These are phyloP conservation scores for Lasioglossum calceatum DNA, from an alignment of 2,888 invertebrate species.

Conservation along the genomic window DNA sequence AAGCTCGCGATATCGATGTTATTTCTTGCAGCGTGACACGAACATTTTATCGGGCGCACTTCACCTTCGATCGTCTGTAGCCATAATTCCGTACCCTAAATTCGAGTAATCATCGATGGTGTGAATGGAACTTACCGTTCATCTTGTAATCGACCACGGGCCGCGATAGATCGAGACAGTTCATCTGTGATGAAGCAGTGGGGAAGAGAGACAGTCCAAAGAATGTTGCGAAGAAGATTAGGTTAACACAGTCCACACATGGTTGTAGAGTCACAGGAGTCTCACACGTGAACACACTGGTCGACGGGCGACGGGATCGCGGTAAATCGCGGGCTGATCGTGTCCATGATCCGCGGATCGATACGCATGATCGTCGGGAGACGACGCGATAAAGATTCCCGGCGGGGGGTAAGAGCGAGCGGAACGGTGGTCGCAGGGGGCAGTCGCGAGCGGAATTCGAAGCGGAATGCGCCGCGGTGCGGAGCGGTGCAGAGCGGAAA, in stretches of 20 bases:
- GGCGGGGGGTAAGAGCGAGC: not conserved
- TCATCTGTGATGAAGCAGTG: constrained; percentile 40
- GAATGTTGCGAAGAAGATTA: not conserved
- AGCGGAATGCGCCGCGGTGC: not conserved
- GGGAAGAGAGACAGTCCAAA: not conserved
- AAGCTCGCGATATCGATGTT: constrained; percentile 38
- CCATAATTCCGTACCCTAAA: constrained; percentile 3
- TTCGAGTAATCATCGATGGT: not conserved
- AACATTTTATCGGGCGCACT: constrained; percentile 43
- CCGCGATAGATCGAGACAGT: constrained; percentile 76
- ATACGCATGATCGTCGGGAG: constrained; percentile 32
- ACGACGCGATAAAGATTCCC: not conserved
- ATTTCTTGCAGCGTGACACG: constrained; percentile 1
- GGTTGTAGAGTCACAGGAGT: constrained; percentile 26
- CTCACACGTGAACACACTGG: constrained; percentile 54
- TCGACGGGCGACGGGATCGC: constrained; percentile 1
- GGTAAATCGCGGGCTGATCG: not conserved
- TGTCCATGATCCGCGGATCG: constrained; percentile 59
- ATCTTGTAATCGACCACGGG: constrained; percentile 75
- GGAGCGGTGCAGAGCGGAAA: not conserved
- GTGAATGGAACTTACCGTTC: constrained; percentile 77
- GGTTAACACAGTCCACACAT: constrained; percentile 57
- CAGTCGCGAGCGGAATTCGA: not conserved
- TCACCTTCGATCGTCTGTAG: constrained; percentile 34
- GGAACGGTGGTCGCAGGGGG: constrained; percentile 35